Evolutionary conservation across 2,888 invertebrate genomes (phyloP), one percentile per base, ranked within the genome.

Genomic region (Tigriopus californicus): DNA sequence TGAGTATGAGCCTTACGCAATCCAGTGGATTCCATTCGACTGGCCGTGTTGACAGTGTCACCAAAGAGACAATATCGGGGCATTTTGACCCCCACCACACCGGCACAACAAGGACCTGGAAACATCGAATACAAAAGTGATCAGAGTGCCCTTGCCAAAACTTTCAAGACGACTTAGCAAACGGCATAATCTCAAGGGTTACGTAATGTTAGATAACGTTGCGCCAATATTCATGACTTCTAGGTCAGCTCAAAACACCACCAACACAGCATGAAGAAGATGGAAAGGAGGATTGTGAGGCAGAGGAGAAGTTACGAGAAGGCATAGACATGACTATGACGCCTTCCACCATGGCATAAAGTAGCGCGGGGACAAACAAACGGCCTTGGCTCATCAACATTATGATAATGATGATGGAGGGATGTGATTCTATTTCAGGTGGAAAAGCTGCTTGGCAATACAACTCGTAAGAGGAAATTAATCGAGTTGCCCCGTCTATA

Each of bases 21-120:
- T 46, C 61, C 61, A 42, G 25, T 60, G 15, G 87, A 87, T 72
- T 88, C 88, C 78, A 88, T 85, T 22, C 87, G 76, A 61, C 85
- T 85, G 1, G 87, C 84, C 0, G 90, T 90, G 68, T 90, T 91
- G 1, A 91, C 90, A 0, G 91, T 90, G 68, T 91, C 91, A 0
- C 90, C 91, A 67, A 91, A 91, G 1, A 91, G 74, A 67, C 90
- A 91, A 68, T 88, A 91, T 53, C 90, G 76, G 0, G 91, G 91
- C 90, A 90, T 91, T 73, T 90, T 90, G 5, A 86, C 72, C 0
- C 90, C 90, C 0, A 91, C 90, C 0, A 91, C 89, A 1, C 90
- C 91, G 0, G 90, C 89, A 67, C 89, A 90, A 12, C 89, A 89
- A 0, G 89, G 87, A 8, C 90, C 84, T 83, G 66, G 24, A 67